phyloP scores from a whole-genome alignment of 2,888 invertebrate genomes.

The Andricus curvator region DNA sequence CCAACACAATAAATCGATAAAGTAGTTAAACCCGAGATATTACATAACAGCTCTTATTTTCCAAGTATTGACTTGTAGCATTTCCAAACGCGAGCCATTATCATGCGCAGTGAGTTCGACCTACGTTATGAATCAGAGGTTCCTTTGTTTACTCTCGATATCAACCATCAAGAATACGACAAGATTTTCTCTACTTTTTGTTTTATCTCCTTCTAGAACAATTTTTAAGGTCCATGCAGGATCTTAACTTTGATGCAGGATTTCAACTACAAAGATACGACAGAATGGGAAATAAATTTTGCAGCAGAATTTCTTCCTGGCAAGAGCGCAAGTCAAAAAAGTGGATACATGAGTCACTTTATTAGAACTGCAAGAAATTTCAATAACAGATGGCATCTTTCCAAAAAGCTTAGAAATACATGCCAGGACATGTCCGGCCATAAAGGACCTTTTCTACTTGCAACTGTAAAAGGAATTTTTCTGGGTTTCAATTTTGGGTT shows the following conservation, averaged over 20 bases:
- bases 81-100: slow-evolving; percentile 33
- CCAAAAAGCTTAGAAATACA: neutral
- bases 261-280: no score
- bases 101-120: slow-evolving; percentile 35
- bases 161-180: slow-evolving; percentile 5
- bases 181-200: neutral
- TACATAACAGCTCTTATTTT: slow-evolving; percentile 34
- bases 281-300: no score
- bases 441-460: slow-evolving; percentile 8
- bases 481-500: no score
- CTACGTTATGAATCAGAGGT: slow-evolving; percentile 26
- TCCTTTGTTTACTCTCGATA: slow-evolving; percentile 32
- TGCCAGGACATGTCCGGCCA: neutral
- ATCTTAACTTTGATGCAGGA: no score
- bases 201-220: neutral
- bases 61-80: slow-evolving; percentile 36
- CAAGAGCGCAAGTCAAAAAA: slow-evolving; percentile 9
- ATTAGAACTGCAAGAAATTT: neutral
- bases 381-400: neutral
- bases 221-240: neutral
- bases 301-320: neutral
- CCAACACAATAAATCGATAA: slow-evolving; percentile 2
- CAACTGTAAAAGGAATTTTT: neutral
- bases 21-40: neutral
- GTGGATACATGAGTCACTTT: neutral